These are phyloP conservation scores for Drosophila fungiperda DNA, from an alignment of 2,888 invertebrate species.

Conservation along the genomic window DNA sequence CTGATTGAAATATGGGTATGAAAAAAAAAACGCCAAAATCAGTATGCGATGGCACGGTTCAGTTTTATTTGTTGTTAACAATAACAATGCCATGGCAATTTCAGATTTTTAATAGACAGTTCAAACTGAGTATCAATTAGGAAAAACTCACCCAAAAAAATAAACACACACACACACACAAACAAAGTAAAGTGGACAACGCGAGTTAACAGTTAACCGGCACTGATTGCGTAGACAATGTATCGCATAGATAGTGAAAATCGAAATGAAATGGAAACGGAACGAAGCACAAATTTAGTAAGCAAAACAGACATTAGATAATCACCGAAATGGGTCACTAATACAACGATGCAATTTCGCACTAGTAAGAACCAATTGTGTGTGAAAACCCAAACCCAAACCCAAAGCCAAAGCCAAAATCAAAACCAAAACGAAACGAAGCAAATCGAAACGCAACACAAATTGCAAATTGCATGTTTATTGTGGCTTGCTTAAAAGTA, in stretches of 20 bases:
- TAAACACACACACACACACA: background rate
- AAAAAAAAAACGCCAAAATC: conserved; percentile 34
- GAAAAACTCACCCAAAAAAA: conserved; percentile 22
- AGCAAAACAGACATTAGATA: conserved; percentile 66
- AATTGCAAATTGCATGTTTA: conserved; percentile 62
- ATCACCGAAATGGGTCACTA: conserved; percentile 72
- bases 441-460: conserved; percentile 28
- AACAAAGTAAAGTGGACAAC: background rate
- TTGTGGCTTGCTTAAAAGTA: conserved; percentile 67
- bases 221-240: conserved; percentile 64
- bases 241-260: conserved; percentile 71
- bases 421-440: background rate
- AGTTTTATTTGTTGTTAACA: conserved; percentile 64
- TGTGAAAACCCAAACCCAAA: conserved; percentile 37
- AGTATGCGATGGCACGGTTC: conserved; percentile 63
- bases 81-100: conserved; percentile 44
- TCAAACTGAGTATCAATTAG: conserved; percentile 74
- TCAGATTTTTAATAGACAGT: conserved; percentile 69
- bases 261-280: conserved; percentile 34
- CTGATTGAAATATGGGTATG: conserved; percentile 6
- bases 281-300: conserved; percentile 15
- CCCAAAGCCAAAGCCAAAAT: background rate
- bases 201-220: conserved; percentile 4
- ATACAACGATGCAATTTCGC: conserved; percentile 17
- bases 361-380: conserved; percentile 35